Evolutionary conservation across 2,888 invertebrate genomes (phyloP).

Genomic region (Dasypogon diadema): DNA sequence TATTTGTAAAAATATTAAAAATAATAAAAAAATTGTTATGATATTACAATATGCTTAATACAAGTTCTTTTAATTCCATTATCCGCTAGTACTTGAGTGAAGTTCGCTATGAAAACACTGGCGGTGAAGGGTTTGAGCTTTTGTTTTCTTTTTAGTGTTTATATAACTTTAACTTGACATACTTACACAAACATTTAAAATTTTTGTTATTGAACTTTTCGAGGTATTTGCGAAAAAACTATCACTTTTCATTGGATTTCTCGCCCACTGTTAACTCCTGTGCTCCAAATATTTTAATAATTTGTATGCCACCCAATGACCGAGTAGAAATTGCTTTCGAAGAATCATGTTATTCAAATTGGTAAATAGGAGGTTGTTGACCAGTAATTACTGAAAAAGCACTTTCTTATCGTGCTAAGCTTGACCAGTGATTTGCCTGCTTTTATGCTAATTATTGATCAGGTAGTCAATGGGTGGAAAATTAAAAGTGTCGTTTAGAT

Average conservation of each 20-base stretch:
- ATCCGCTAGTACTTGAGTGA: background rate
- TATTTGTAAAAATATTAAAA: background rate
- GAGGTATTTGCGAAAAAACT: conserved; percentile 21
- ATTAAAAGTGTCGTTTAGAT: too few relatives aligned
- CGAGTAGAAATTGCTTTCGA: too few relatives aligned
- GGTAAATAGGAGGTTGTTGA: too few relatives aligned
- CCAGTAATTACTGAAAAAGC: background rate
- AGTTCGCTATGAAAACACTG: background rate
- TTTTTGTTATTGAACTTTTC: conserved; percentile 25
- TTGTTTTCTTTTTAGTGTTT: conserved; percentile 12
- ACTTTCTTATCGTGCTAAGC: too few relatives aligned
- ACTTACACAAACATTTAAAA: conserved; percentile 28
- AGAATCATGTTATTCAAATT: too few relatives aligned
- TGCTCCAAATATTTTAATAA: background rate
- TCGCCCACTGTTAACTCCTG: too few relatives aligned
- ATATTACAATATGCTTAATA: too few relatives aligned
- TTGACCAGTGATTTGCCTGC: too few relatives aligned
- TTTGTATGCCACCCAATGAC: background rate
- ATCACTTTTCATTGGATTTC: conserved; percentile 23
- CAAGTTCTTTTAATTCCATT: too few relatives aligned
- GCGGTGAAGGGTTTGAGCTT: conserved; percentile 31
- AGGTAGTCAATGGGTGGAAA: too few relatives aligned
- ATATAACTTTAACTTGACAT: conserved; percentile 48
- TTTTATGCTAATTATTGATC: too few relatives aligned
- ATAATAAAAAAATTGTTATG: too few relatives aligned